Conservation (phyloP, 2,888 invertebrate genomes). For the Trimorus sp. region DNA sequence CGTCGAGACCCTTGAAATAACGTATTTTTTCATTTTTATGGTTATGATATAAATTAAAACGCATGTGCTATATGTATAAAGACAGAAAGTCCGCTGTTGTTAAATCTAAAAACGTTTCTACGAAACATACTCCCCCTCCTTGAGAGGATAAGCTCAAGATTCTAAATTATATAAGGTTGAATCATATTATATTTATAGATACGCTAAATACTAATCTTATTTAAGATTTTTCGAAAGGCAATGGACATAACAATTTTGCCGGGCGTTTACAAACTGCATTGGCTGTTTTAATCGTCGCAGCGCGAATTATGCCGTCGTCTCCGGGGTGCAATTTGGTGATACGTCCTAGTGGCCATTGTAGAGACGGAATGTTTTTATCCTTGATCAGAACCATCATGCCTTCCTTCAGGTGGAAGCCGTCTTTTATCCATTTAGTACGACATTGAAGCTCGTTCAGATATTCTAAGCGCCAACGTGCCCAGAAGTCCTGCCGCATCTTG, state of each 20-base stretch:
- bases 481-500: constrained; percentile 57
- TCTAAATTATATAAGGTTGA: background rate
- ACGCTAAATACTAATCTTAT: background rate
- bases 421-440: constrained; percentile 39
- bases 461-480: constrained; percentile 42
- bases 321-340: constrained; percentile 33
- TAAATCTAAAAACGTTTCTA: background rate
- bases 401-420: constrained; percentile 9
- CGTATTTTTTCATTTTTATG: background rate
- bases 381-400: constrained; percentile 45
- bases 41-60: background rate
- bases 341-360: constrained; percentile 43
- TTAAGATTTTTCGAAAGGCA: constrained; percentile 11
- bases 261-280: constrained; percentile 5
- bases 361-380: constrained; percentile 28
- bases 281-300: constrained; percentile 24
- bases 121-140: constrained; percentile 31
- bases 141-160: constrained; percentile 25
- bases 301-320: constrained; percentile 29
- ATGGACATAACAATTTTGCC: constrained; percentile 14
- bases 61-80: too few relatives aligned
- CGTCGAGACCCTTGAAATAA: background rate
- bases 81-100: background rate
- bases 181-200: background rate
- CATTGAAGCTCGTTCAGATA: constrained; percentile 50